A percentile compares a stretch with the other conserved stretches of the same genome.
These are phyloP conservation scores for Pegea sp. DNA, from an alignment of 23 tunicate species.

Conservation along the genomic window DNA sequence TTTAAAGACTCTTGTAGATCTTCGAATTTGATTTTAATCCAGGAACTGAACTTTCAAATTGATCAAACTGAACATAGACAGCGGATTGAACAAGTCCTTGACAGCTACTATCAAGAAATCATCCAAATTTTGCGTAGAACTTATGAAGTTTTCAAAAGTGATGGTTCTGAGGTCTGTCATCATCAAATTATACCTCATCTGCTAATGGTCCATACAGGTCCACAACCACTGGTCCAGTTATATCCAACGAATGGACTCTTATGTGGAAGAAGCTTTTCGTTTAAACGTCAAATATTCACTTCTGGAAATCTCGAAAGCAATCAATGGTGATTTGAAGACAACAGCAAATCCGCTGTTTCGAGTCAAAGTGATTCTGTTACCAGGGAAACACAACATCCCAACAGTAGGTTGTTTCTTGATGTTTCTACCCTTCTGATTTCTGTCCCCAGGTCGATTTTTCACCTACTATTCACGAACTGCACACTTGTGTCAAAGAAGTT, in stretches of 20 bases:
- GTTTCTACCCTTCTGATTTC: background rate
- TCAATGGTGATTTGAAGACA: constrained; percentile 85
- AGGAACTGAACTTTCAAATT: constrained; percentile 75
- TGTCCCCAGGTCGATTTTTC: constrained; percentile 60
- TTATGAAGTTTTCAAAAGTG: constrained; percentile 49
- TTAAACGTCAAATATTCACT: constrained; percentile 72
- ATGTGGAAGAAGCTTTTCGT: constrained; percentile 90
- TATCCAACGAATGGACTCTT: constrained; percentile 77
- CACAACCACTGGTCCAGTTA: constrained; percentile 85
- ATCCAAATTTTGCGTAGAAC: constrained; percentile 51
- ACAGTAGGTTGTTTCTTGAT: constrained; percentile 6
- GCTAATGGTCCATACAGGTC: constrained; percentile 10
- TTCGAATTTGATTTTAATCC: too few relatives aligned
- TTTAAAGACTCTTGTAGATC: too few relatives aligned
- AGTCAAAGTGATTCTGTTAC: constrained; percentile 55
- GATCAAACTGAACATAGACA: constrained; percentile 66
- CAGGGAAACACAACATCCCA: constrained; percentile 49
- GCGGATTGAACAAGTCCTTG: constrained; percentile 28
- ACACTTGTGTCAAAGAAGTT: constrained; percentile 36
- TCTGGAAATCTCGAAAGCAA: constrained; percentile 87
- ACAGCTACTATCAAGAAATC: constrained; percentile 41
- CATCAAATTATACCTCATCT: background rate
- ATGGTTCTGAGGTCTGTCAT: constrained; percentile 40
- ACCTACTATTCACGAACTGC: constrained; percentile 78
- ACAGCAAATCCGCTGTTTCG: constrained; percentile 86